Evolutionary conservation across 1,140 invertebrate genomes (phyloP).

Genomic region (Eurosta solidaginis): DNA sequence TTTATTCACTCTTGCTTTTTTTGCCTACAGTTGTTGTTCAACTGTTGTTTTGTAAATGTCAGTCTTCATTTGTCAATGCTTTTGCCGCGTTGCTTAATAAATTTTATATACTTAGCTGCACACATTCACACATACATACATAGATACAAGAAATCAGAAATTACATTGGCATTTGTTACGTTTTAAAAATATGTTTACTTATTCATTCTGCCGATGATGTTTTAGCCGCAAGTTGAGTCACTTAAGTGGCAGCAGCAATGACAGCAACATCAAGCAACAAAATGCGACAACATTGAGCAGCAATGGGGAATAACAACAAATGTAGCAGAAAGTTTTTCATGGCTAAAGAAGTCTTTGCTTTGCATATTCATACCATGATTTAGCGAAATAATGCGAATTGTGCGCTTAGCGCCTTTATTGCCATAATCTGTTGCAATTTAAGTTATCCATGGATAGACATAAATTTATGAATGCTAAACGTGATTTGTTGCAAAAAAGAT

Average conservation of each 20-base stretch:
- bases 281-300: background rate
- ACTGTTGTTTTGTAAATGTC: constrained; percentile 57
- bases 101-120: background rate
- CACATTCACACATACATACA: too few relatives aligned
- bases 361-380: background rate
- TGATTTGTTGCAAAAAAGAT: background rate
- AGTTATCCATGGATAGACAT: background rate
- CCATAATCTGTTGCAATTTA: constrained; percentile 30
- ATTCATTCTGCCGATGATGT: background rate
- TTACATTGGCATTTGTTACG: background rate
- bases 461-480: background rate
- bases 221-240: constrained; percentile 4
- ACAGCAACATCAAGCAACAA: background rate
- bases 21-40: constrained; percentile 39
- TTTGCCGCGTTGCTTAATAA: background rate
- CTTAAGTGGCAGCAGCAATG: background rate
- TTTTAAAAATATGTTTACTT: background rate
- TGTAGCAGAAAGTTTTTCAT: background rate
- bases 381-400: background rate
- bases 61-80: constrained; percentile 56
- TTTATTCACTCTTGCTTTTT: constrained; percentile 24
- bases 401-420: constrained; percentile 12
- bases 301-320: background rate
- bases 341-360: background rate
- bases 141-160: too few relatives aligned